phyloP scores from a whole-genome alignment of 2,888 invertebrate species.

The Ephialtes manifestator region DNA sequence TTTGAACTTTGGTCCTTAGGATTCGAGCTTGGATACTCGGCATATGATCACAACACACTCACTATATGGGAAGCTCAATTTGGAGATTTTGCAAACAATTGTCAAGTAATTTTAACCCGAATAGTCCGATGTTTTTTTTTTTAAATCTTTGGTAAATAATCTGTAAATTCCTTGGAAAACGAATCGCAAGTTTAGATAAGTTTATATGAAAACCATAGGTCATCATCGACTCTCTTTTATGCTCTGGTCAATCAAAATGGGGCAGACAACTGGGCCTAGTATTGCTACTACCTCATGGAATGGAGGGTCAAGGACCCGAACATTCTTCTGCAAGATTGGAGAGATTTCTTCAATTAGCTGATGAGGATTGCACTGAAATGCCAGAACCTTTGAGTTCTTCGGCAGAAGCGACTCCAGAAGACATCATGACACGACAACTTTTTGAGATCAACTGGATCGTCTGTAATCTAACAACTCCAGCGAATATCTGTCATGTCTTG shows the following conservation, averaged over 20 bases:
- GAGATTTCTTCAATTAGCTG: constrained; percentile 90
- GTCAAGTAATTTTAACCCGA: constrained; percentile 85
- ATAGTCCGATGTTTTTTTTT: neutral
- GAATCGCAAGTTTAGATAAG: neutral
- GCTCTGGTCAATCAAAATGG: constrained; percentile 94
- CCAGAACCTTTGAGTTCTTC: constrained; percentile 88
- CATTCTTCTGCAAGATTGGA: constrained; percentile 90
- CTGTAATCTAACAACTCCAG: constrained; percentile 92
- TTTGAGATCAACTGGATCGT: constrained; percentile 91
- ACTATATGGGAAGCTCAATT: constrained; percentile 95
- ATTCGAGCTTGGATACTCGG: constrained; percentile 94
- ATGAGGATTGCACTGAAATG: constrained; percentile 90
- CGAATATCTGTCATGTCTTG: constrained; percentile 92
- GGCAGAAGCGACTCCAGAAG: constrained; percentile 76
- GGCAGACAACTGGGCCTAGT: constrained; percentile 93
- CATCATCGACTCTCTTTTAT: constrained; percentile 89
- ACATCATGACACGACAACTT: constrained; percentile 89
- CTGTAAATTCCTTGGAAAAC: neutral
- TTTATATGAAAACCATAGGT: constrained; percentile 86
- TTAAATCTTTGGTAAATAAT: neutral
- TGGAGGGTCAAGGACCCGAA: constrained; percentile 92
- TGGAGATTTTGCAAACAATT: constrained; percentile 94
- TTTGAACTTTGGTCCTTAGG: constrained; percentile 85
- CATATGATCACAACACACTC: constrained; percentile 91
- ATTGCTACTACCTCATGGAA: constrained; percentile 93